A percentile compares a stretch with the other conserved stretches of the same genome.
These are phyloP conservation scores for Laupala kohalensis DNA, from an alignment of 1,140 invertebrate species.

Conservation along the genomic window DNA sequence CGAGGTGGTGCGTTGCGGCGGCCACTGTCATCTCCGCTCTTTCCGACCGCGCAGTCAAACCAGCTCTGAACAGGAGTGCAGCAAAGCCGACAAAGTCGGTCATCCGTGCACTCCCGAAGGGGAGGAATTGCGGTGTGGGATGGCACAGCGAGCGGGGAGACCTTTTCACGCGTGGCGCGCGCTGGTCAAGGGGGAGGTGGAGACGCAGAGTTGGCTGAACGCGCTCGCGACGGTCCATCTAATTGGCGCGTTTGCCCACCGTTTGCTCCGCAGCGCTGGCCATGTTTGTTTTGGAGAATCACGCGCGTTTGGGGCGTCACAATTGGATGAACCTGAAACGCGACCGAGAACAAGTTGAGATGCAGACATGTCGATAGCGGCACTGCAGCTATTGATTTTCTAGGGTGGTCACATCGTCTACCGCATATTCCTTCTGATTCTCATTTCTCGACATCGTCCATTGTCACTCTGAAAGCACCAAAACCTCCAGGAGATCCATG, in stretches of 20 bases:
- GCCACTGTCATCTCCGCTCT: not conserved
- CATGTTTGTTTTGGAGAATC: not conserved
- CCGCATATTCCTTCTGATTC: no score
- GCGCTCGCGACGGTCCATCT: not conserved
- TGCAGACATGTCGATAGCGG: no score
- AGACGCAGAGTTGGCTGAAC: not conserved
- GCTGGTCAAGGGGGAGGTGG: no score
- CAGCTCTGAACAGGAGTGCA: not conserved
- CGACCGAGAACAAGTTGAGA: no score
- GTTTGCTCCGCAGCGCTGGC: not conserved
- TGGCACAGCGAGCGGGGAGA: not conserved
- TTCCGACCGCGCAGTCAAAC: not conserved
- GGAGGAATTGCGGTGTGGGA: no score
- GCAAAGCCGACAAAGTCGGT: not conserved
- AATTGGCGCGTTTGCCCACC: not conserved
- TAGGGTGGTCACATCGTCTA: no score
- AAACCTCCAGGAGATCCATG: no score
- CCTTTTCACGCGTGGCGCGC: not conserved
- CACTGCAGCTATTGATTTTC: no score
- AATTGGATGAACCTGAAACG: no score
- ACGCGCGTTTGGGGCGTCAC: not conserved
- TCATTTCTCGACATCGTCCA: no score
- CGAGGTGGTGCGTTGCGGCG: not conserved
- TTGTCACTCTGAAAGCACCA: no score
- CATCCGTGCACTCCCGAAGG: no score